Evolutionary conservation across 2,888 invertebrate species (phyloP), one percentile per base, ranked within the genome.

Genomic region (Polydesmus complanatus): DNA sequence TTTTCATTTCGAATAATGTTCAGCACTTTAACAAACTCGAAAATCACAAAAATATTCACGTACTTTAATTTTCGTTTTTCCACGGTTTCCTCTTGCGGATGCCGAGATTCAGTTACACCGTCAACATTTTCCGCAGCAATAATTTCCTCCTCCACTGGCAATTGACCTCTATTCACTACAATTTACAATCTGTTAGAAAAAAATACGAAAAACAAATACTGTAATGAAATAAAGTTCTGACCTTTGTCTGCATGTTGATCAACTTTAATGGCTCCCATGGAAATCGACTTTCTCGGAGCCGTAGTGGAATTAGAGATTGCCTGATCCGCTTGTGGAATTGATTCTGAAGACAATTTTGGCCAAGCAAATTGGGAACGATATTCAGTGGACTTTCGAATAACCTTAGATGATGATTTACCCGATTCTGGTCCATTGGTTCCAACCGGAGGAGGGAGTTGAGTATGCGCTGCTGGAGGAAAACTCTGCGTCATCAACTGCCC

Each of bases 341-440:
- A 74, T 65, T 77, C 76, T 51, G 75, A 71, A 62, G 74, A 60
- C 25, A 57, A 77, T 37, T 37, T 37, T 66, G 90, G 90, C 90
- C 90, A 90, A 69, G 88, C 88, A 78, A 88, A 90, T 79, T 90
- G 88, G 74, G 89, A 82, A 70, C 86, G 83, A 78, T 90, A 90
- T 78, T 90, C 90, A 69, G 89, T 61, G 5, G 61, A 54, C 47
- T 63, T 63, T 1, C 57, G 61, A 25, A 61, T 54, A 37, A 37
- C 37, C 37, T 37, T 37, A 37, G 37, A 37, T 8, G 37, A 37
- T 54, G 65, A 64, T 58, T 65, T 64, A 63, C 65, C 65, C 55
- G 65, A 52, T 48, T 37, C 37, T 8, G 37, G 37, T 37, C 37
- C 37, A 37, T 37, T 37, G 37, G 37, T 14, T 5, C 37, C 5